A percentile compares a stretch with the other conserved stretches of the same genome.
These are phyloP conservation scores for Lasiurus cinereus DNA, from an alignment of 2,113 vertebrate species.

Conservation along the genomic window DNA sequence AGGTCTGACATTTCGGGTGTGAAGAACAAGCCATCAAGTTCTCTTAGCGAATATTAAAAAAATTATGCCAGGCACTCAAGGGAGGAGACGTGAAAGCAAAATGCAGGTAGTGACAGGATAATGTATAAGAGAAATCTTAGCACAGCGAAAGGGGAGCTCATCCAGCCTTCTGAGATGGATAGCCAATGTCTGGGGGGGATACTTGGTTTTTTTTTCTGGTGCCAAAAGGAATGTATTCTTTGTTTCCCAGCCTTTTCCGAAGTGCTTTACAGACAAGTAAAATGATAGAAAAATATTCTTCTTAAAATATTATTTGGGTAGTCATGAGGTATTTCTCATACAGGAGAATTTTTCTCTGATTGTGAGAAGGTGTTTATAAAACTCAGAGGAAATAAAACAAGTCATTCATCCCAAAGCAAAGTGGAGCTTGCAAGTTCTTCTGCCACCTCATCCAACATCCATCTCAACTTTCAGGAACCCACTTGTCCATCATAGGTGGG, in stretches of 20 bases:
- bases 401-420: background rate
- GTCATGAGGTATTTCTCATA: background rate
- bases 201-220: background rate
- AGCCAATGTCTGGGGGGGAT: too few relatives aligned
- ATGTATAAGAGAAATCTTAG: background rate
- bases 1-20: conserved; percentile 50
- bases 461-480: background rate
- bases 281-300: background rate
- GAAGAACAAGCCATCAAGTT: conserved; percentile 61
- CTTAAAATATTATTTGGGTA: conserved; percentile 2
- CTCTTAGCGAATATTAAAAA: conserved; percentile 27
- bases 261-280: background rate
- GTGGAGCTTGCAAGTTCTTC: background rate
- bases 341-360: background rate
- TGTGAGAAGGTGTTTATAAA: background rate
- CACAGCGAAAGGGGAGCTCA: background rate
- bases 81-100: background rate
- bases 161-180: background rate
- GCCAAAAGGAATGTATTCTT: background rate
- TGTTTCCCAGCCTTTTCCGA: background rate
- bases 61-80: background rate
- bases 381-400: background rate
- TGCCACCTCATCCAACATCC: background rate
- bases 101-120: background rate
- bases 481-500: background rate